A percentile compares a stretch with the other conserved stretches of the same genome.
These are phyloP conservation scores for Erethizon dorsatum DNA, from an alignment of 2,797 vertebrate genomes.

Conservation along the genomic window DNA sequence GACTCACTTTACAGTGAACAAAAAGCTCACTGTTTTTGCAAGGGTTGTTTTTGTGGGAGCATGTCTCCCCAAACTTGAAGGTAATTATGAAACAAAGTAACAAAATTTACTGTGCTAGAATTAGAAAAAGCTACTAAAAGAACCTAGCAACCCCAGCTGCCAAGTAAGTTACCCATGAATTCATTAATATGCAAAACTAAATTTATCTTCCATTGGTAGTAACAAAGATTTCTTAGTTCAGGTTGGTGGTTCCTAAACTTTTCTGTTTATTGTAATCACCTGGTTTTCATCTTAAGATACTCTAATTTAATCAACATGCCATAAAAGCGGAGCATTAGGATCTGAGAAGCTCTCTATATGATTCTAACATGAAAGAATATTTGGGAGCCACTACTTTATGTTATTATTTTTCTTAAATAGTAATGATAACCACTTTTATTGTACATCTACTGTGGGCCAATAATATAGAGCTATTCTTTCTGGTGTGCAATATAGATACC, in stretches of 20 bases:
- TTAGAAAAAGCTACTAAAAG: constrained; percentile 7
- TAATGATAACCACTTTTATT: background rate
- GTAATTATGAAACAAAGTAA: constrained; percentile 48
- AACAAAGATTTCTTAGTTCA: constrained; percentile 42
- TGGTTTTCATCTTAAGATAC: background rate
- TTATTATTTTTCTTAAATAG: background rate
- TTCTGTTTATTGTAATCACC: background rate
- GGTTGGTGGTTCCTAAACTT: constrained; percentile 27
- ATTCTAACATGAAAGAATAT: constrained; percentile 28
- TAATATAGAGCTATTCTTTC: constrained; percentile 4
- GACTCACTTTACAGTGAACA: background rate
- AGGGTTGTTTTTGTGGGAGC: background rate
- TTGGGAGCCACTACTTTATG: background rate
- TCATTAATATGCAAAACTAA: constrained; percentile 52
- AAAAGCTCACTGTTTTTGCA: constrained; percentile 28
- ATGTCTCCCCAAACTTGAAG: constrained; percentile 2
- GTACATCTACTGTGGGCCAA: background rate
- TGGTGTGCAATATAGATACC: background rate
- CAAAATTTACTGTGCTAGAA: background rate
- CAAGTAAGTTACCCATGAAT: constrained; percentile 9
- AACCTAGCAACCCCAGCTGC: background rate
- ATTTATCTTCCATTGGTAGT: constrained; percentile 35
- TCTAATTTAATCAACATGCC: constrained; percentile 10
- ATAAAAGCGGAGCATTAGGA: background rate
- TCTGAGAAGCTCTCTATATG: background rate